A percentile compares a stretch with the other conserved stretches of the same genome.
Conservation (phyloP, 2,113 vertebrate species). For the Eolophus roseicapilla region DNA sequence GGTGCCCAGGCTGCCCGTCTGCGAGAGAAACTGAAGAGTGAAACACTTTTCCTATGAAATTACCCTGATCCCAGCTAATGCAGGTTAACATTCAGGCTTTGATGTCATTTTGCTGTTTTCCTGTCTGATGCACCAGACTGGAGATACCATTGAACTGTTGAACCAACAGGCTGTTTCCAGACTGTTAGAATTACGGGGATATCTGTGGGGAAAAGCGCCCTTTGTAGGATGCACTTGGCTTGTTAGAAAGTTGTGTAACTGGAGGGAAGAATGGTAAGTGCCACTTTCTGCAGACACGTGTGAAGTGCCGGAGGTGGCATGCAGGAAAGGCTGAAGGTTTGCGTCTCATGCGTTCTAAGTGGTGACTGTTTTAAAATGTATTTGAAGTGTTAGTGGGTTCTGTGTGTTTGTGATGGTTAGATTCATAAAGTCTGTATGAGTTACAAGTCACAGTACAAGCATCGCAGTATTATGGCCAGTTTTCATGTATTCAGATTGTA, state of each 20-base stretch:
- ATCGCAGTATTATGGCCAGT: fast-evolving
- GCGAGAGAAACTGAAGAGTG: background rate
- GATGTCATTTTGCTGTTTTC: background rate
- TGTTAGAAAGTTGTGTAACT: background rate
- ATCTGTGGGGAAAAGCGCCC: background rate
- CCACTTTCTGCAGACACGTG: background rate
- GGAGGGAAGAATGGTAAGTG: background rate
- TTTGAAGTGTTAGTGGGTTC: background rate
- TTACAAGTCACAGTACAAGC: background rate
- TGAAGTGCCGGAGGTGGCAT: background rate
- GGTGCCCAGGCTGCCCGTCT: too few relatives aligned
- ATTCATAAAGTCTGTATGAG: background rate
- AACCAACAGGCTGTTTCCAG: background rate
- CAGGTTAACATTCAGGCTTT: background rate
- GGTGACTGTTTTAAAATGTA: background rate
- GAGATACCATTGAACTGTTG: background rate
- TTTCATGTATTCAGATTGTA: background rate
- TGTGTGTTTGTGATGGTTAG: background rate
- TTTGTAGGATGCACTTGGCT: background rate
- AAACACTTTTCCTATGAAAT: background rate
- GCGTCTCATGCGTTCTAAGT: fast-evolving
- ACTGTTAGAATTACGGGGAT: background rate
- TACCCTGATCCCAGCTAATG: background rate
- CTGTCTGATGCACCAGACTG: background rate
- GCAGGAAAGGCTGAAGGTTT: background rate